A percentile compares a stretch with the other conserved stretches of the same genome.
Evolutionary conservation across 2,113 vertebrate species (phyloP).

Genomic region (Erinaceus europaeus): DNA sequence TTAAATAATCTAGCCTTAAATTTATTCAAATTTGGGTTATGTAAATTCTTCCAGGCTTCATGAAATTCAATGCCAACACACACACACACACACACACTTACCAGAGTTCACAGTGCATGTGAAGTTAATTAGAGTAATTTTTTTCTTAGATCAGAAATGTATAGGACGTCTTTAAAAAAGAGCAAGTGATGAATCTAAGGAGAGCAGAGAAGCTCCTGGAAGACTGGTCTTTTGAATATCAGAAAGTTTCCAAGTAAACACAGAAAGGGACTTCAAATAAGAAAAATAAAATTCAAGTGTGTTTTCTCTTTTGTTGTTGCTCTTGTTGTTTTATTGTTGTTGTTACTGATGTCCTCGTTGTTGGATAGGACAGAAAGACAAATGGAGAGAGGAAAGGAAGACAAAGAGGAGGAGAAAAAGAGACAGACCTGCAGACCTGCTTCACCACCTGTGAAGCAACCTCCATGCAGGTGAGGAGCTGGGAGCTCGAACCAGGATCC

Average conservation of each 20-base stretch:
- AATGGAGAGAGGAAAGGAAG: too few relatives aligned
- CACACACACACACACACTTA: neutral
- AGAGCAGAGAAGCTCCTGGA: neutral
- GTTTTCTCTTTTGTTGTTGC: neutral
- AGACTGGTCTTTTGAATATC: neutral
- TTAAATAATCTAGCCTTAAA: neutral
- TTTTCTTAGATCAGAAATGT: too few relatives aligned
- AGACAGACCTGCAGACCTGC: too few relatives aligned
- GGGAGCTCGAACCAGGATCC: too few relatives aligned
- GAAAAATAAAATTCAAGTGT: neutral
- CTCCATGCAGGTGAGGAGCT: too few relatives aligned
- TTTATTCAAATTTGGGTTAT: neutral
- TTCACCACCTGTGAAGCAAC: too few relatives aligned
- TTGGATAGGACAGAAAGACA: too few relatives aligned
- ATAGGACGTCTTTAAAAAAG: neutral
- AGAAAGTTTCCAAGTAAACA: neutral
- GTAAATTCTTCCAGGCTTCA: neutral
- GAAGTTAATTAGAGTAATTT: neutral
- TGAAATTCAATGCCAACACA: neutral
- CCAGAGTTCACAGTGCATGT: neutral
- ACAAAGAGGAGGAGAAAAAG: too few relatives aligned
- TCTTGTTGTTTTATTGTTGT: too few relatives aligned
- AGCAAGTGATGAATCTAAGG: neutral
- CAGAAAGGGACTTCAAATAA: neutral
- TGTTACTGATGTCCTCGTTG: too few relatives aligned